Evolutionary conservation across 2,888 invertebrate genomes (phyloP), one percentile per base, ranked within the genome.

Genomic region (Agrochola lota): DNA sequence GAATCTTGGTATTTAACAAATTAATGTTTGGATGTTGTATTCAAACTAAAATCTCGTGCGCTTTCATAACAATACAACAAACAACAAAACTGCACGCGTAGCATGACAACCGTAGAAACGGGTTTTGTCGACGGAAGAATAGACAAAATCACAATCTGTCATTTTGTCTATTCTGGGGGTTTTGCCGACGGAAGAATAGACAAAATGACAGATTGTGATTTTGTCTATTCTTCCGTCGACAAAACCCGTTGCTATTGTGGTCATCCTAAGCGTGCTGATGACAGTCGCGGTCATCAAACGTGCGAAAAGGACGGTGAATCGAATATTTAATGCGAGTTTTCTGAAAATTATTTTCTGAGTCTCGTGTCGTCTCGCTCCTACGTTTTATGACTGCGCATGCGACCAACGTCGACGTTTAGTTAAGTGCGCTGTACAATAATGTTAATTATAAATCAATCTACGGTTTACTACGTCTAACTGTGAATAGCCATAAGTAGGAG

Each of bases 391-490:
- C 80, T 55, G 26, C 26, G 12, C 23, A 20, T n/a, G n/a, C 23
- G 26, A 49, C 40, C n/a, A 46, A 35, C 15, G 17, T 62, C 71
- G 23, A 17, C 26, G 40, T n/a, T 55, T 55, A 72, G 1, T 35
- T 78, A 43, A 64, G 59, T 66, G 74, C 15, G 60, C 67, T 76
- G 67, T 75, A 75, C 83, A 67, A 82, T 79, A 76, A 82, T 62
- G 46, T 76, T 67, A 62, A 67, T 57, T 59, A 67, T 40, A 82
- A n/a, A 67, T 76, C 26, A 0, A 66, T 69, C 17, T 60, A 64
- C 64, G 70, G 46, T 70, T 70, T 40, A 83, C n/a, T 77, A 77
- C 26, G 20, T 69, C 43, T 77, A 60, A 70, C 8, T 30, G 15
- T 49, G 15, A 71, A 49, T 17, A 43, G 43, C 35, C 26, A 2